Percentiles rank a stretch among this genome's conserved stretches.
These are phyloP conservation scores for Saguinus midas DNA, from an alignment of 2,113 vertebrate species.

Conservation along the genomic window DNA sequence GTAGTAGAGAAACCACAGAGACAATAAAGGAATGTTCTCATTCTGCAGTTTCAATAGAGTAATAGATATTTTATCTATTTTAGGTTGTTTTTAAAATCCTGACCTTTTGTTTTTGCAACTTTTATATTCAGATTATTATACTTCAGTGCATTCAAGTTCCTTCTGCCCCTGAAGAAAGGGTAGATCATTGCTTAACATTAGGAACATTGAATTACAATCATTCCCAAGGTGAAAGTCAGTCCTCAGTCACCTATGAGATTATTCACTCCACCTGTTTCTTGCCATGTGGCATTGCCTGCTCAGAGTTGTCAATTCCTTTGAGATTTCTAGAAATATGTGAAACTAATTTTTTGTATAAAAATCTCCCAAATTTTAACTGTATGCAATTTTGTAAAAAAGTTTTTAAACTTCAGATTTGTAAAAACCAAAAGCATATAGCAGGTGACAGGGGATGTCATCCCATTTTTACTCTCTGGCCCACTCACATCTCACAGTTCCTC, in stretches of 20 bases:
- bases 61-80: neutral
- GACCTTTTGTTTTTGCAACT: neutral
- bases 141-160: neutral
- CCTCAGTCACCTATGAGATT: neutral
- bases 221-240: neutral
- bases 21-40: neutral
- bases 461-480: neutral
- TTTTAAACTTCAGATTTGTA: neutral
- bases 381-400: neutral
- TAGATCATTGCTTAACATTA: neutral
- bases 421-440: neutral
- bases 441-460: neutral
- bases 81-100: constrained; percentile 14
- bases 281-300: constrained; percentile 12
- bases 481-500: neutral
- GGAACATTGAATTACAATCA: neutral
- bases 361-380: neutral
- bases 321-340: constrained; percentile 21
- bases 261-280: neutral
- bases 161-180: neutral
- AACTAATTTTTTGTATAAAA: neutral
- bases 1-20: neutral
- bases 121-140: constrained; percentile 4
- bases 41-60: neutral
- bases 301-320: neutral